Evolutionary conservation across 2,113 vertebrate species (phyloP).

Genomic region (Tupaia tana): DNA sequence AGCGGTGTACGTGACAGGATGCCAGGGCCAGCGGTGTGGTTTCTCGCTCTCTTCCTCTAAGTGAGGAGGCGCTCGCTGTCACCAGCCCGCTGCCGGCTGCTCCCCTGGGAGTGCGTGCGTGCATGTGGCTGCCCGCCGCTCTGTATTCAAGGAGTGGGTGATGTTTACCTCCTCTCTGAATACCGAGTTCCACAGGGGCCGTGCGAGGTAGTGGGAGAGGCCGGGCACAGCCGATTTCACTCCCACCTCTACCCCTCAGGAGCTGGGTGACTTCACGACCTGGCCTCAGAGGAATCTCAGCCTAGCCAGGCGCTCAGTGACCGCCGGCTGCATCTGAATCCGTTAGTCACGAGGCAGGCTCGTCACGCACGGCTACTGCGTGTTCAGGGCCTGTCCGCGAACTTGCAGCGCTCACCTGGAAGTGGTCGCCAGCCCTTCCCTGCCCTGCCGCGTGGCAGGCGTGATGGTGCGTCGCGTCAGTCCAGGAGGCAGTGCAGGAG

Average conservation of each 20-base stretch:
- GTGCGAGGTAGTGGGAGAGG: neutral
- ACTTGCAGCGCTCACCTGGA: neutral
- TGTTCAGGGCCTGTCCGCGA: neutral
- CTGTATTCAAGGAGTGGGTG: neutral
- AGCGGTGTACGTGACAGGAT: neutral
- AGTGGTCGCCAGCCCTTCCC: neutral
- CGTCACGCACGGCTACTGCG: neutral
- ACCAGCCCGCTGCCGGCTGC: neutral
- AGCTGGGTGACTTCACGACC: neutral
- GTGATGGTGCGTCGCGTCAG: too few relatives aligned
- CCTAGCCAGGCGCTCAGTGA: neutral
- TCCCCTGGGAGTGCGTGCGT: neutral
- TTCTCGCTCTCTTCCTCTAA: neutral
- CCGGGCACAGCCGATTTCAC: neutral
- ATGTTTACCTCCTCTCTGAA: neutral
- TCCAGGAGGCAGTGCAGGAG: too few relatives aligned
- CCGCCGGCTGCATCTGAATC: slow-evolving; percentile 15
- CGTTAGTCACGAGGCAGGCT: neutral
- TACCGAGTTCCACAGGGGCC: neutral
- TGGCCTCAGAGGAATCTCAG: slow-evolving; percentile 1
- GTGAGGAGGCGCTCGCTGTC: neutral
- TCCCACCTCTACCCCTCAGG: neutral
- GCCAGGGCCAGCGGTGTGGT: neutral
- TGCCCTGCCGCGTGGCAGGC: neutral
- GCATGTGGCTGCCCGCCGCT: neutral